Evolutionary conservation across 2,113 vertebrate species (phyloP).

Genomic region (Melospiza melodia): DNA sequence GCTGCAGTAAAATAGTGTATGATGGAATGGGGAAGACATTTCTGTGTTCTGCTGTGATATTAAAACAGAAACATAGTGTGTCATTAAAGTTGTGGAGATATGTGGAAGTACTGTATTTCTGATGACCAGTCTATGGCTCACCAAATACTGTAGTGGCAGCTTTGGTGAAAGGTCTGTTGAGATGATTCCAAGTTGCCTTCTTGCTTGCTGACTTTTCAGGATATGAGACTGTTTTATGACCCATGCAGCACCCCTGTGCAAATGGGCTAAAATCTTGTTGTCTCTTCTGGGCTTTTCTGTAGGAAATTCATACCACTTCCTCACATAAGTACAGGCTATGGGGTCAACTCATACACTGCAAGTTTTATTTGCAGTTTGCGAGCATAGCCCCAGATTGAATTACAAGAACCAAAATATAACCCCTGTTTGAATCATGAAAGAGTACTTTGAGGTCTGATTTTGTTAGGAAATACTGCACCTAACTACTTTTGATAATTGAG

Average conservation of each 20-base stretch:
- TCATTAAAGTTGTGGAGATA: neutral
- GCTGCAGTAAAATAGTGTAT: neutral
- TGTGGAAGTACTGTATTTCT: neutral
- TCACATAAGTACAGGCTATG: neutral
- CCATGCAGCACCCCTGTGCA: rapidly evolving
- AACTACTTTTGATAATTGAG: conserved; percentile 12
- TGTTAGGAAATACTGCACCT: conserved; percentile 33
- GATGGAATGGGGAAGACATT: neutral
- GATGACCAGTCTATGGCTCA: neutral
- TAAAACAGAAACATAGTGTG: neutral
- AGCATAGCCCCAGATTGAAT: neutral
- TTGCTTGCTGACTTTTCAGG: neutral
- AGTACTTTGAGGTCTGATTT: neutral
- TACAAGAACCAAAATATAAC: conserved; percentile 2
- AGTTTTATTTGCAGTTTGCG: conserved; percentile 4
- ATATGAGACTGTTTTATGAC: neutral
- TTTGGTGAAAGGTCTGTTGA: neutral
- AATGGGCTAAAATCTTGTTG: neutral
- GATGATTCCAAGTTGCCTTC: neutral
- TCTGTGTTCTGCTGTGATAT: neutral
- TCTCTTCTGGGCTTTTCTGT: neutral
- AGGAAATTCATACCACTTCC: neutral
- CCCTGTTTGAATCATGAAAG: conserved; percentile 28
- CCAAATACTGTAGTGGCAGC: neutral
- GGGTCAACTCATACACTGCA: neutral